phyloP scores from a whole-genome alignment of 2,797 vertebrate genomes.

The Etheostoma perlongum region DNA sequence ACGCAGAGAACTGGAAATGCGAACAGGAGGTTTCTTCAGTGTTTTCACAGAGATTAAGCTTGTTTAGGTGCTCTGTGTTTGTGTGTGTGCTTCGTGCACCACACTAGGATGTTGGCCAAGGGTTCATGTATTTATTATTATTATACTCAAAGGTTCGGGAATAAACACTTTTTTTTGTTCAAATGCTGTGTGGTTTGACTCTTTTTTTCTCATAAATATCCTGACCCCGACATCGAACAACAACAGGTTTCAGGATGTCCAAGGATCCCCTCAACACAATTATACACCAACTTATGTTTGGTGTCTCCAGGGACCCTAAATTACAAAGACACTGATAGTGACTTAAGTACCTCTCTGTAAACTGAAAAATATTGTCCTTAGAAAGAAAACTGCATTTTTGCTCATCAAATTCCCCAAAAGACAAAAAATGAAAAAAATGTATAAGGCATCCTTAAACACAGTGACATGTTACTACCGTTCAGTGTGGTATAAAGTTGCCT shows the following conservation, averaged over 20 bases:
- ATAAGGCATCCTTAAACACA: neutral
- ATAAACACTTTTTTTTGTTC: slow-evolving; percentile 81
- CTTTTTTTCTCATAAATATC: slow-evolving; percentile 37
- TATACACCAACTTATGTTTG: slow-evolving; percentile 24
- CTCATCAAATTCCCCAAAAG: slow-evolving; percentile 13
- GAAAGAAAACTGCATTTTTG: slow-evolving; percentile 5
- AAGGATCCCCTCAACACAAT: slow-evolving; percentile 37
- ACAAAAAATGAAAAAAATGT: slow-evolving; percentile 11
- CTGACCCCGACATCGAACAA: slow-evolving; percentile 2
- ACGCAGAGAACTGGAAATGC: slow-evolving; percentile 47
- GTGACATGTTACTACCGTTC: neutral
- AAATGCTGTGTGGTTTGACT: slow-evolving; percentile 32
- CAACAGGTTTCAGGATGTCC: slow-evolving; percentile 47
- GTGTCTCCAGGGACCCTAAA: slow-evolving; percentile 51
- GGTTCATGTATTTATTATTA: slow-evolving; percentile 84
- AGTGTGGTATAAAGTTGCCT: slow-evolving; percentile 4
- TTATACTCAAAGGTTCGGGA: slow-evolving; percentile 71
- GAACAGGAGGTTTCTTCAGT: slow-evolving; percentile 46
- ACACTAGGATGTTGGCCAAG: slow-evolving; percentile 58
- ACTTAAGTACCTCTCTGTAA: slow-evolving; percentile 39
- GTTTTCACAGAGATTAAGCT: slow-evolving; percentile 56
- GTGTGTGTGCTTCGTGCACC: slow-evolving; percentile 36
- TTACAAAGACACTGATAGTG: slow-evolving; percentile 43
- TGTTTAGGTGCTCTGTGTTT: slow-evolving; percentile 50
- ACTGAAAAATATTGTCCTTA: slow-evolving; percentile 26